Evolutionary conservation across 2,888 invertebrate genomes (phyloP).

Genomic region (Chrysolina americana): DNA sequence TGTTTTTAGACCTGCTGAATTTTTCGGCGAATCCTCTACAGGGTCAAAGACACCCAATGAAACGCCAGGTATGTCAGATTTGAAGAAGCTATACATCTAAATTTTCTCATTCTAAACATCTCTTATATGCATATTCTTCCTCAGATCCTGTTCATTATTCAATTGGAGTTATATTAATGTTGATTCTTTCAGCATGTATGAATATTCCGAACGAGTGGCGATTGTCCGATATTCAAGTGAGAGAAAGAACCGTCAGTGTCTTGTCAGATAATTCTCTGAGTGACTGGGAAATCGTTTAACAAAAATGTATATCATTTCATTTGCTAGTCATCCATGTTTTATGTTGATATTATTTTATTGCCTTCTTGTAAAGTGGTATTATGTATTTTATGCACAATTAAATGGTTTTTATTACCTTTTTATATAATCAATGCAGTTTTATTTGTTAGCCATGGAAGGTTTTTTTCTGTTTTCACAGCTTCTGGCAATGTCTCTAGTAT

Average conservation of each 20-base stretch:
- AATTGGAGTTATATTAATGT: conserved; percentile 17
- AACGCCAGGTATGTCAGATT: conserved; percentile 48
- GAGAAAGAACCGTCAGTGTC: conserved; percentile 55
- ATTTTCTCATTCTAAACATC: neutral
- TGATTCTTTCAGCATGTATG: conserved; percentile 69
- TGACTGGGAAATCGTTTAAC: conserved; percentile 67
- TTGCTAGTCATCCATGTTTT: conserved; percentile 19
- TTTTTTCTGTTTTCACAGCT: neutral
- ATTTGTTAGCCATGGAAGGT: neutral
- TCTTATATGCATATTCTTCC: conserved; percentile 17
- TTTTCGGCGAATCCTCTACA: neutral
- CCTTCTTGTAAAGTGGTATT: conserved; percentile 8
- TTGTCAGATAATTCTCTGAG: conserved; percentile 62
- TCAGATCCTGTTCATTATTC: neutral
- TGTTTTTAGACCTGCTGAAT: neutral
- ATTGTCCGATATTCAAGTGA: conserved; percentile 69
- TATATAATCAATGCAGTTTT: neutral
- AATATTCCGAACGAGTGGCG: conserved; percentile 76
- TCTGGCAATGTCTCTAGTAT: too few relatives aligned
- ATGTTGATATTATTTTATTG: neutral
- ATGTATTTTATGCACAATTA: conserved; percentile 13
- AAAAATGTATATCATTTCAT: conserved; percentile 18
- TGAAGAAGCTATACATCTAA: conserved; percentile 37
- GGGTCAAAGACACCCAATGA: conserved; percentile 8
- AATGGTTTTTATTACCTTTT: neutral